Conservation (phyloP, 2,797 vertebrate species). For the Loris lydekkerianus region DNA sequence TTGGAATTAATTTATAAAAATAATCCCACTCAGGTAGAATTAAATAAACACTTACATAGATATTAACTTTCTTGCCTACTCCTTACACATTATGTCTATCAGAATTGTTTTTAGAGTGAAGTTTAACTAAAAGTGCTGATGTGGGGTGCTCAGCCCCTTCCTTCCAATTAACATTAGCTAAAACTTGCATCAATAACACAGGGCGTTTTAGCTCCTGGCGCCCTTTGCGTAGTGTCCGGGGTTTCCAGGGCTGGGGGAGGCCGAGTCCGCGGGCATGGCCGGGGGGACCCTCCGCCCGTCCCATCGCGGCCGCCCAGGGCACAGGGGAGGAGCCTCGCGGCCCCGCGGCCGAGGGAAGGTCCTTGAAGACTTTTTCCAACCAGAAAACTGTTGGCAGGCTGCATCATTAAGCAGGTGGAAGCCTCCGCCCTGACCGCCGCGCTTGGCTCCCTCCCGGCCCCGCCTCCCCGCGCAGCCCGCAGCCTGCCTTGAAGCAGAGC, state of each 20-base stretch:
- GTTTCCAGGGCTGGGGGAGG: neutral
- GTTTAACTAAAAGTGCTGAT: constrained; percentile 45
- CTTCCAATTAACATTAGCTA: constrained; percentile 32
- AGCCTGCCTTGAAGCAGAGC: constrained; percentile 55
- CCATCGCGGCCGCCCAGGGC: too few species aligned
- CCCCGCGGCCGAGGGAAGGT: constrained; percentile 36
- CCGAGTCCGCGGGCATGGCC: too few species aligned
- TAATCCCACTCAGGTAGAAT: neutral
- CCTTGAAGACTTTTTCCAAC: constrained; percentile 60
- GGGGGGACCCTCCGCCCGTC: too few species aligned
- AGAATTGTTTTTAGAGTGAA: neutral
- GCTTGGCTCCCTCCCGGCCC: neutral
- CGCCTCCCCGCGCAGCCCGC: constrained; percentile 40
- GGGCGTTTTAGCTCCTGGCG: neutral
- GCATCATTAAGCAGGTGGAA: constrained; percentile 73
- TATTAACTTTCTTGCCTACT: constrained; percentile 39
- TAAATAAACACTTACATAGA: constrained; percentile 9
- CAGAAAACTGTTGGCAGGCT: constrained; percentile 57
- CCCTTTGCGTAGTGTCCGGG: neutral
- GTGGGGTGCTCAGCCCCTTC: neutral
- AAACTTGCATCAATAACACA: constrained; percentile 5
- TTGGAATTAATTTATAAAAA: constrained; percentile 65
- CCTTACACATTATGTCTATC: neutral
- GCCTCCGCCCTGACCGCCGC: constrained; percentile 44
- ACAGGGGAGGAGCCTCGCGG: neutral